Percentiles rank a stretch among this genome's conserved stretches.
Conservation (phyloP, 2,888 invertebrate species). For the Chaetogeoica ovagalla region DNA sequence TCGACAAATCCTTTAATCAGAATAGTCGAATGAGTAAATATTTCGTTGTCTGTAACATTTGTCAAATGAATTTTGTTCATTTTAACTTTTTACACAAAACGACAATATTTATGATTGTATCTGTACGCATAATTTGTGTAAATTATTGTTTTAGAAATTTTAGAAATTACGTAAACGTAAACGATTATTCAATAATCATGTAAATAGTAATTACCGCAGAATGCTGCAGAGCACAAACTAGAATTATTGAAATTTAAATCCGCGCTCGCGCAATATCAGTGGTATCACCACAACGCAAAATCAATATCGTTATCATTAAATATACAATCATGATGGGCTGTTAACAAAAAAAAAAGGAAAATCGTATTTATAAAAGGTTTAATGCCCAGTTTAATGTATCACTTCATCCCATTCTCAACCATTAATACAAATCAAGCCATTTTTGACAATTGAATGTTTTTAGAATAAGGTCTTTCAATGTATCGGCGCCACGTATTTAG, state of each 20-base stretch:
- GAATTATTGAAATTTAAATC: slow-evolving; percentile 24
- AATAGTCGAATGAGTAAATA: slow-evolving; percentile 66
- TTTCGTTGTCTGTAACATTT: slow-evolving; percentile 68
- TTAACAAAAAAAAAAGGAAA: too few species aligned
- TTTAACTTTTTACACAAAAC: neutral
- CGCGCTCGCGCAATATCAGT: slow-evolving; percentile 36
- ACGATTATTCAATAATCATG: neutral
- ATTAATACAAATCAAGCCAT: too few species aligned
- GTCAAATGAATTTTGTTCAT: slow-evolving; percentile 59
- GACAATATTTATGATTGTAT: too few species aligned
- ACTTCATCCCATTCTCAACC: too few species aligned
- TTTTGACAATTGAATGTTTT: too few species aligned
- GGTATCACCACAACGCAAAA: neutral
- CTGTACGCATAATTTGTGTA: neutral
- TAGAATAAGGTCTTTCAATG: too few species aligned
- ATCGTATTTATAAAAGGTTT: too few species aligned
- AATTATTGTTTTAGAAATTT: neutral
- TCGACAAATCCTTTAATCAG: slow-evolving; percentile 67
- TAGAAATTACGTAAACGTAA: neutral
- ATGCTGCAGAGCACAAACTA: neutral
- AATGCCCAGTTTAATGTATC: too few species aligned
- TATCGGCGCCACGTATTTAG: too few species aligned
- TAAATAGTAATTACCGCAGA: neutral
- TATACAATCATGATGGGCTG: neutral
- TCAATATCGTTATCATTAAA: slow-evolving; percentile 26